Conservation (phyloP, 2,888 invertebrate species). For the Pantelozetes paolii region DNA sequence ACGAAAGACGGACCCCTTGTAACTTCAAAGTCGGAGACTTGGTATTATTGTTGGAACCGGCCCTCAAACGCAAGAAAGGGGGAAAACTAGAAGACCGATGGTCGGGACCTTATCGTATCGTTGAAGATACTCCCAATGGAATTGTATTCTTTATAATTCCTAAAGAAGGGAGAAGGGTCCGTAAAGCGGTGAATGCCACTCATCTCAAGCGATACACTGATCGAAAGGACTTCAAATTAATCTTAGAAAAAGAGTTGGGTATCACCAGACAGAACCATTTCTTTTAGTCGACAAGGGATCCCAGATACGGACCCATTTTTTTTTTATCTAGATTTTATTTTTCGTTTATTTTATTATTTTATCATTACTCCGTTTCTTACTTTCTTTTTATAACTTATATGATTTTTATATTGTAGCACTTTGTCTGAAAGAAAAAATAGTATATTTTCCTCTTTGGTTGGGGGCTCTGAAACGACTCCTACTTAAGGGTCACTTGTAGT, state of each 20-base stretch:
- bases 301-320: no score
- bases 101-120: conserved; percentile 14
- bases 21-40: background rate
- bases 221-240: background rate
- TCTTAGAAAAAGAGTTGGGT: background rate
- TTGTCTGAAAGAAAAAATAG: no score
- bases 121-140: background rate
- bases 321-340: no score
- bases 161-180: background rate
- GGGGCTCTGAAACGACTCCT: no score
- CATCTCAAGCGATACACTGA: background rate
- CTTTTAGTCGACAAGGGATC: no score
- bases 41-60: conserved; percentile 5
- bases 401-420: no score
- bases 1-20: background rate
- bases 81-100: conserved; percentile 26
- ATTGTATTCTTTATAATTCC: background rate
- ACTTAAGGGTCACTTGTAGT: no score
- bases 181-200: background rate
- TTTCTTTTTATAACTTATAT: no score
- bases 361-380: no score
- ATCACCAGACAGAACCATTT: no score
- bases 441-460: no score
- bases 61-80: background rate
- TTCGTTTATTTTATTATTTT: no score